These are phyloP conservation scores for Rhopalosiphum nymphaeae DNA, from an alignment of 2,888 invertebrate genomes.

Conservation along the genomic window DNA sequence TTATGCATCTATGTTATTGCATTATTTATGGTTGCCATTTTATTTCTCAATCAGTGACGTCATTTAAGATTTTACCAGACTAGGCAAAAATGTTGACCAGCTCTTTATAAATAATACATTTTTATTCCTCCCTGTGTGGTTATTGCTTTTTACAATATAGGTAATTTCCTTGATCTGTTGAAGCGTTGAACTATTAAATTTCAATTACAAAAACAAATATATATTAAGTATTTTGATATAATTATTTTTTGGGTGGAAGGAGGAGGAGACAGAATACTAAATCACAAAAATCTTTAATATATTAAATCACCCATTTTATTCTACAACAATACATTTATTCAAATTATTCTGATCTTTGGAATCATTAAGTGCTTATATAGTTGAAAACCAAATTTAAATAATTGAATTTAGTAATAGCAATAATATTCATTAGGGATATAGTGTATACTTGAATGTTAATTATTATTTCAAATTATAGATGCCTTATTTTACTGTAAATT, in stretches of 20 bases:
- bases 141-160: background rate
- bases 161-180: background rate
- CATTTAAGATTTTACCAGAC: background rate
- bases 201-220: background rate
- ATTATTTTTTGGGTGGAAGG: background rate
- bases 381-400: too few relatives aligned
- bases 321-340: too few relatives aligned
- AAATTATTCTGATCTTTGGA: too few relatives aligned
- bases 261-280: accelerated
- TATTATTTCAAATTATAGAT: too few relatives aligned
- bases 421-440: too few relatives aligned
- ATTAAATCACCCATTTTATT: background rate
- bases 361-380: too few relatives aligned
- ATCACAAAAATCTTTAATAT: background rate
- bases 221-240: background rate
- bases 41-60: background rate
- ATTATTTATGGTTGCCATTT: background rate
- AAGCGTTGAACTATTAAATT: background rate
- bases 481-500: too few relatives aligned
- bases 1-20: background rate
- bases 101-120: background rate
- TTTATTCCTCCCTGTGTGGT: background rate
- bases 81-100: background rate
- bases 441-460: too few relatives aligned
- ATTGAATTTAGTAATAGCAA: too few relatives aligned